Base-by-base conservation (phyloP, 2,797 vertebrate genomes). In the Hozukius guyotensis region DNA sequence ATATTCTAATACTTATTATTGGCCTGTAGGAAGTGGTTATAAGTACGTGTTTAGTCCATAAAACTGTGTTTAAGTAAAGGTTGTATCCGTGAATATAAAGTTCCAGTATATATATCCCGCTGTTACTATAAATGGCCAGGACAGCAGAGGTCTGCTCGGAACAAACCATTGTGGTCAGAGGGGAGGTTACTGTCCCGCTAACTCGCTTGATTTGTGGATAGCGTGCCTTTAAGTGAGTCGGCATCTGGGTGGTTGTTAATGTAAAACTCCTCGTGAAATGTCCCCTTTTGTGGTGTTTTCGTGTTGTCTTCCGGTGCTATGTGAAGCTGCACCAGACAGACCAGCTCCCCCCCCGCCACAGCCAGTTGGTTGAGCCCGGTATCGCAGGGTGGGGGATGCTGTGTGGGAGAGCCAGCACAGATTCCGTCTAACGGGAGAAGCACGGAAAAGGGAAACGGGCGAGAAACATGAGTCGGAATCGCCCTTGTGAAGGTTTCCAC, bases 81-180 rank as follows among this genome's bases (percentile, higher is more conserved):
- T 70, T 80, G 84, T 91, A 82, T 87, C 83, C 77, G 78, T 84
- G 78, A 87, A 75, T 92, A 87, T 93, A 92, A 93, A 93, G 91
- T 94, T 91, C 88, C 89, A 91, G 91, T 95, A 95, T 95, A 94
- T 95, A 94, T 95, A 94, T 94, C 93, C 93, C 84, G 83, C 91
- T 92, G 94, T 96, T 96, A 96, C 96, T 96, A 96, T 96, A 96
- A 96, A 96, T 96, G 95, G 96, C 95, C 92, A 94, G 91, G 85
- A 94, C 89, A 81, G 87, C 91, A 94, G 92, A 90, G 89, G 86
- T 84, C 95, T 91, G 94, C 84, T 94, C 77, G 95, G 95, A 93
- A 77, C 88, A 92, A 86, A 93, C 94, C 81, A 91, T 81, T 82
- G 27, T 29, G 73, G 67, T 66, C 87, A 63, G 77, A 85, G 90